Evolutionary conservation across 2,888 invertebrate species (phyloP).

Genomic region (Anodontia alba): DNA sequence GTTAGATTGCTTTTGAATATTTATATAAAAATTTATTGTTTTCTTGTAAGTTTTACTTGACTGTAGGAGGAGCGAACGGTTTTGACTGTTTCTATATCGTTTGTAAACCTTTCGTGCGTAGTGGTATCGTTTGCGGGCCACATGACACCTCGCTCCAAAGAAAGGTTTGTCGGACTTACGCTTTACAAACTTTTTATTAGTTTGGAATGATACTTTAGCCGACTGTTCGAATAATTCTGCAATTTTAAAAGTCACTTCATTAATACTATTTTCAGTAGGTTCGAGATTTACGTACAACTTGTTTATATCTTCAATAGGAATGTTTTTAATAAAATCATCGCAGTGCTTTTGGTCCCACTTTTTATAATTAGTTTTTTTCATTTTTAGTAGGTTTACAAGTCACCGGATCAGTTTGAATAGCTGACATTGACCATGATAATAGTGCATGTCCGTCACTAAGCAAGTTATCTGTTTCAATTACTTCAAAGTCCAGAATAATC

Average conservation of each 20-base stretch:
- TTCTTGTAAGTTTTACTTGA: neutral
- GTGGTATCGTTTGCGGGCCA: neutral
- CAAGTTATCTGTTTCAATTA: conserved; percentile 3
- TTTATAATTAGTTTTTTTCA: neutral
- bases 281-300: conserved; percentile 1
- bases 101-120: neutral
- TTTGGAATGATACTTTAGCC: conserved; percentile 5
- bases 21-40: no score
- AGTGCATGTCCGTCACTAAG: neutral
- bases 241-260: neutral
- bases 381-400: neutral
- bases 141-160: conserved; percentile 2
- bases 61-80: neutral
- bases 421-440: conserved; percentile 3
- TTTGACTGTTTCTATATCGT: neutral
- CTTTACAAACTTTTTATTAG: conserved; percentile 3
- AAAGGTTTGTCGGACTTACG: conserved; percentile 2
- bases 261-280: conserved; percentile 5
- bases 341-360: neutral
- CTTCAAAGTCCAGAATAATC: neutral
- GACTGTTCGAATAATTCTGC: neutral
- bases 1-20: conserved; percentile 4
- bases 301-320: neutral
- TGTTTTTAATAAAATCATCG: neutral
- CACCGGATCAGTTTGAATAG: neutral